These are phyloP conservation scores for Xanthorhoe designata DNA, from an alignment of 2,888 invertebrate genomes.

Conservation along the genomic window DNA sequence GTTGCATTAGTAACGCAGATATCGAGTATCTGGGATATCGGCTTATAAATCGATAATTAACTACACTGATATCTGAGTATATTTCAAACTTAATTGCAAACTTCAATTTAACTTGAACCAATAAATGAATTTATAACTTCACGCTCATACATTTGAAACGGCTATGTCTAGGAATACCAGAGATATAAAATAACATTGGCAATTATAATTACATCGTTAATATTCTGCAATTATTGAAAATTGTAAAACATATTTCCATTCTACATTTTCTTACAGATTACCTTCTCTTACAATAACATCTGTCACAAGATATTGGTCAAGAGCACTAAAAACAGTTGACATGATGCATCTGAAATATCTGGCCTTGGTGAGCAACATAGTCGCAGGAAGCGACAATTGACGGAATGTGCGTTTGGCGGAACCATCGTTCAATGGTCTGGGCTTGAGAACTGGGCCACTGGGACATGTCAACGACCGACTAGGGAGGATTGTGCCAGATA, in stretches of 20 bases:
- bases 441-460: conserved; percentile 78
- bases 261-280: not conserved
- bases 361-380: conserved; percentile 66
- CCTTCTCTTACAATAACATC: not conserved
- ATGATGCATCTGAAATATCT: conserved; percentile 44
- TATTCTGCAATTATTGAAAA: no score
- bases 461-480: conserved; percentile 65
- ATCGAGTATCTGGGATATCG: conserved; percentile 28
- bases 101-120: not conserved
- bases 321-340: conserved; percentile 32
- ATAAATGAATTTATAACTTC: not conserved
- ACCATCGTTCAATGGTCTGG: conserved; percentile 68
- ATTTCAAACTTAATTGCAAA: not conserved
- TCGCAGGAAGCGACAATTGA: conserved; percentile 78
- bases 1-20: conserved; percentile 40
- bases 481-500: conserved; percentile 31
- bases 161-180: not conserved
- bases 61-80: conserved; percentile 15
- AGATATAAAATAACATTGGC: no score
- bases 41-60: conserved; percentile 39
- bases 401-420: conserved; percentile 62
- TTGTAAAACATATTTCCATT: not conserved
- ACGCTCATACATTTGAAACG: not conserved
- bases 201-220: no score
- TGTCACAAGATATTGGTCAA: conserved; percentile 45